These are phyloP conservation scores for Cebidichthys violaceus DNA, from an alignment of 2,113 vertebrate genomes.

Conservation along the genomic window DNA sequence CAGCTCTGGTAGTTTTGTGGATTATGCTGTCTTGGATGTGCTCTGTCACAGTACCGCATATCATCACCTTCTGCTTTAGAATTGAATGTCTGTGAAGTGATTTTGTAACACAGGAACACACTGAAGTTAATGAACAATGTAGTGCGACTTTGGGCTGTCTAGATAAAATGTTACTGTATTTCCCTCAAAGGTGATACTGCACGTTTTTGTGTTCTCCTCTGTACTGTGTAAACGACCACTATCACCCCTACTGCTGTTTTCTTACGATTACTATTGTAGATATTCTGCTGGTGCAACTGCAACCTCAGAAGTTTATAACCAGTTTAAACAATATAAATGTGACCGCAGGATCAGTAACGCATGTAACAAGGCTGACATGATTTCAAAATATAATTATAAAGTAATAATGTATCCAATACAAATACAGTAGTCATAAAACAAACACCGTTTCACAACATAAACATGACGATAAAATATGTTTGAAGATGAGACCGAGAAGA, in stretches of 20 bases:
- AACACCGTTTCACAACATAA: constrained; percentile 39
- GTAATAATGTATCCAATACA: background rate
- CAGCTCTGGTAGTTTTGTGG: constrained; percentile 38
- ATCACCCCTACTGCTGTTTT: background rate
- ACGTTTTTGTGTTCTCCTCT: background rate
- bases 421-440: constrained; percentile 49
- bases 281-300: background rate
- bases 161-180: constrained; percentile 16
- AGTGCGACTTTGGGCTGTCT: background rate
- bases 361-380: background rate
- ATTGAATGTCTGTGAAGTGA: constrained; percentile 32
- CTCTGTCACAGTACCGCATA: constrained; percentile 28
- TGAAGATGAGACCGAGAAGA: constrained; percentile 34
- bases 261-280: background rate
- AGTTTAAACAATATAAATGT: background rate
- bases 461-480: constrained; percentile 35
- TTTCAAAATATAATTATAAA: constrained; percentile 19
- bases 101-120: constrained; percentile 37
- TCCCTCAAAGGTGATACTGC: background rate
- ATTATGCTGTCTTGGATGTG: constrained; percentile 46
- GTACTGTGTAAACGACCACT: background rate
- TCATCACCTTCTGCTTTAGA: constrained; percentile 22
- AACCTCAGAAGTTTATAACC: background rate
- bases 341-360: background rate
- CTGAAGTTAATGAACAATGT: constrained; percentile 7